These are phyloP conservation scores for Dysidea cf. avara DNA, from an alignment of 37 sponge, comb jelly and placozoan genomes.

Conservation along the genomic window DNA sequence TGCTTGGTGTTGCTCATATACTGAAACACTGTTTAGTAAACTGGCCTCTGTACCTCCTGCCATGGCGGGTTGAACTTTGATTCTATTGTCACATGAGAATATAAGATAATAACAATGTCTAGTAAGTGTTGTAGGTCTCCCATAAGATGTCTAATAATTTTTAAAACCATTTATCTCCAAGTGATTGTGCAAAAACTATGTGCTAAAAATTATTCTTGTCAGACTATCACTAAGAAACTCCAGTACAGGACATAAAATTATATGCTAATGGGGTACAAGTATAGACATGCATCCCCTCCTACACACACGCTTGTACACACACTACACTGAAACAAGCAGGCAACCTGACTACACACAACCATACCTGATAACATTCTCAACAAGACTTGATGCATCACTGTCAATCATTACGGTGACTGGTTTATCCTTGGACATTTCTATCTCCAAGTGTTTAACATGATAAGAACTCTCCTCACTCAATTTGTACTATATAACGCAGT, in stretches of 20 bases:
- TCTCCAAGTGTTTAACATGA: constrained; percentile 44
- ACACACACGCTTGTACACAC: too few species aligned
- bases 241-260: too few species aligned
- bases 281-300: too few species aligned
- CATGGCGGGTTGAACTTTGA: background rate
- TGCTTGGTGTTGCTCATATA: background rate
- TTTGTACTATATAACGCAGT: background rate
- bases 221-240: too few species aligned
- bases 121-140: too few species aligned
- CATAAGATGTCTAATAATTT: too few species aligned
- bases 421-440: constrained; percentile 75
- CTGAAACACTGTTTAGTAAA: background rate
- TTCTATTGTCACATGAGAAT: background rate
- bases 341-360: background rate
- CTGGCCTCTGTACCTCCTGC: background rate
- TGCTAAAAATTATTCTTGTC: too few species aligned
- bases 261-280: background rate
- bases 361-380: constrained; percentile 79
- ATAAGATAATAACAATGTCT: background rate
- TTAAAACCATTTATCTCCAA: too few species aligned
- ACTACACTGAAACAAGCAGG: background rate
- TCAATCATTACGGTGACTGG: constrained; percentile 71
- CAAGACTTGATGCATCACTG: constrained; percentile 33
- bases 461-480: constrained; percentile 36
- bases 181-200: too few species aligned